These are phyloP conservation scores for Onychomys arenicola DNA, from an alignment of 2,797 vertebrate species.

Conservation along the genomic window DNA sequence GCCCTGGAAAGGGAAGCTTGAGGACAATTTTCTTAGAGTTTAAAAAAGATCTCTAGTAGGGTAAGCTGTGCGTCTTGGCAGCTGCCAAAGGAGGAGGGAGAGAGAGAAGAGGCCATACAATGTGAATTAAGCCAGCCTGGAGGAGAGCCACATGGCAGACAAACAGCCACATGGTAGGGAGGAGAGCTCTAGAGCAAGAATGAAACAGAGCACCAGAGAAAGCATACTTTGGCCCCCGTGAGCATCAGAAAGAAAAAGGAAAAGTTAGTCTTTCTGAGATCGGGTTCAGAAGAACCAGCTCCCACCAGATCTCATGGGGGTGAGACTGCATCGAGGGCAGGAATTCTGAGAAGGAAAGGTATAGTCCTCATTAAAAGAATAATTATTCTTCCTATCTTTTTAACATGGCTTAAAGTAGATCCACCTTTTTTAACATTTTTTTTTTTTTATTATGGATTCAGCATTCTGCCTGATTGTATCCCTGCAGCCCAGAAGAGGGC, in stretches of 20 bases:
- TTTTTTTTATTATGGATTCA: no score
- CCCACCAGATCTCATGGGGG: background rate
- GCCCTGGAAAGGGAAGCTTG: background rate
- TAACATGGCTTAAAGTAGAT: background rate
- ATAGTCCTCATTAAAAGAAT: background rate
- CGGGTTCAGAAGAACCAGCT: background rate
- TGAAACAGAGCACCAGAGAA: background rate
- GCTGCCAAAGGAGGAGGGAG: background rate
- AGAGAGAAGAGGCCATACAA: background rate
- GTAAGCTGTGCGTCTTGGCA: background rate
- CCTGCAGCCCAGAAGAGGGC: no score
- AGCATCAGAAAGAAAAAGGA: background rate
- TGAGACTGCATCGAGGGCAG: fast-evolving
- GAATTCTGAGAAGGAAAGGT: background rate
- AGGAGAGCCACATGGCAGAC: background rate
- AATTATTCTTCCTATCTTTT: background rate
- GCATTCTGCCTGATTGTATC: no score
- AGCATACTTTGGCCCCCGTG: fast-evolving
- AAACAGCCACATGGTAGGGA: background rate
- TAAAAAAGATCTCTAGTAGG: background rate
- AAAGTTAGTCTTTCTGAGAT: background rate
- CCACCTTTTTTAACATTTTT: no score
- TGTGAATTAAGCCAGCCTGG: background rate
- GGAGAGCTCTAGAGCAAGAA: background rate
- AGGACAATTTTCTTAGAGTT: background rate